These are phyloP conservation scores for Ladona fulva DNA, from an alignment of 1,140 invertebrate species.

Conservation along the genomic window DNA sequence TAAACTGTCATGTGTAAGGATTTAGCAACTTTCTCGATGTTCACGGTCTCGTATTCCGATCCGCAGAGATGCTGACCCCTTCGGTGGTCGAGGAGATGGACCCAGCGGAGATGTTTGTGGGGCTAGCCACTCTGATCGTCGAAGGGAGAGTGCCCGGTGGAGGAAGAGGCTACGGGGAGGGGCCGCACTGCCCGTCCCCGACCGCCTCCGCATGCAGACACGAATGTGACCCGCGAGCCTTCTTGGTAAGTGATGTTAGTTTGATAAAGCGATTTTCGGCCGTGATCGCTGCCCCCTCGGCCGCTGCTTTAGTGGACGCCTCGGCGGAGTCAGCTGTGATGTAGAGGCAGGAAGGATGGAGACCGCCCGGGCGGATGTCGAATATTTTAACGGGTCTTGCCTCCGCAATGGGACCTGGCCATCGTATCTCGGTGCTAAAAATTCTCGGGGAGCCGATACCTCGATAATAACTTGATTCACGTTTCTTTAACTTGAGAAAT, in stretches of 20 bases:
- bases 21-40: background rate
- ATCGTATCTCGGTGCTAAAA: too few relatives aligned
- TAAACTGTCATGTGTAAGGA: background rate
- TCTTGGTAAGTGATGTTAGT: conserved; percentile 38
- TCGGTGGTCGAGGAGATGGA: conserved; percentile 36
- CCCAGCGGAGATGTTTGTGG: conserved; percentile 48
- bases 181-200: conserved; percentile 53
- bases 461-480: too few relatives aligned
- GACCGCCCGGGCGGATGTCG: too few relatives aligned
- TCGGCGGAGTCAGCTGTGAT: too few relatives aligned
- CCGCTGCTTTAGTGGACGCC: too few relatives aligned
- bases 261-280: background rate
- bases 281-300: too few relatives aligned
- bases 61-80: background rate
- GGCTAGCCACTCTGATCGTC: conserved; percentile 51
- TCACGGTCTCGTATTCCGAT: background rate
- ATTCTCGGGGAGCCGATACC: too few relatives aligned
- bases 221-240: conserved; percentile 43
- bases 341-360: too few relatives aligned
- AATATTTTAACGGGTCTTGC: too few relatives aligned
- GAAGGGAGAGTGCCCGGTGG: conserved; percentile 57
- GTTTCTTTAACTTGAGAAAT: too few relatives aligned
- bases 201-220: conserved; percentile 38
- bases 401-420: too few relatives aligned
- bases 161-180: conserved; percentile 57